These are phyloP conservation scores for Teleopsis dalmanni DNA, from an alignment of 1,140 invertebrate species.

Conservation along the genomic window DNA sequence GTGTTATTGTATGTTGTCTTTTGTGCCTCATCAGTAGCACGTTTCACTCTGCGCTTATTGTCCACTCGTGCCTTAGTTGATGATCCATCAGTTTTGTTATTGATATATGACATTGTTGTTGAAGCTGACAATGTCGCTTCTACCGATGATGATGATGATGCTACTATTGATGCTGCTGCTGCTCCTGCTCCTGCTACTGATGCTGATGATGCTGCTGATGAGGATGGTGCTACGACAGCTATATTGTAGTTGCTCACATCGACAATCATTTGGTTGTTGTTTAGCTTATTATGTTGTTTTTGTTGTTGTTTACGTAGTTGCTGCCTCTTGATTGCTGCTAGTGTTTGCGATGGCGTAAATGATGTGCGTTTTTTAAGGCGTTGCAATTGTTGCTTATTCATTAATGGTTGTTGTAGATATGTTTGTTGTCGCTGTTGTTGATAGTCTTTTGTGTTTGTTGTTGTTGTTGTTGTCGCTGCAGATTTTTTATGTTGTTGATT, in stretches of 20 bases:
- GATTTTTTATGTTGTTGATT: slow-evolving; percentile 10
- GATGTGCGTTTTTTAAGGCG: slow-evolving; percentile 40
- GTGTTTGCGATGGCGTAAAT: slow-evolving; percentile 40
- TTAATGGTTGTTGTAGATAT: slow-evolving; percentile 11
- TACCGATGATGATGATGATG: slow-evolving; percentile 3
- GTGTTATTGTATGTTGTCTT: too few species aligned
- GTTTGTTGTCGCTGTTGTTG: slow-evolving; percentile 13
- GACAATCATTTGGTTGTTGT: too few species aligned
- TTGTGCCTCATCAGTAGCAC: slow-evolving; percentile 13
- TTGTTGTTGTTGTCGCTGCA: slow-evolving; percentile 17
- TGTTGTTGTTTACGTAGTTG: slow-evolving; percentile 21
- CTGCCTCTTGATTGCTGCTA: slow-evolving; percentile 34
- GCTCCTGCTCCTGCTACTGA: slow-evolving; percentile 1
- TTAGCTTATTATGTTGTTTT: slow-evolving; percentile 6
- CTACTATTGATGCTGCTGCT: slow-evolving; percentile 14
- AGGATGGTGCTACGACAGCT: too few species aligned
- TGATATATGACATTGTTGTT: slow-evolving; percentile 20
- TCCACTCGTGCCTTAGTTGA: slow-evolving; percentile 21
- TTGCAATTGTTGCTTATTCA: slow-evolving; percentile 35
- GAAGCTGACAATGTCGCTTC: neutral
- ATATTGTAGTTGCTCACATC: too few species aligned
- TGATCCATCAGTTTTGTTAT: slow-evolving; percentile 42
- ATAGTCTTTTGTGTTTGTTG: slow-evolving; percentile 15
- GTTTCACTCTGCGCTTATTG: slow-evolving; percentile 22
- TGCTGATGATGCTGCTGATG: too few species aligned